Percentiles rank a stretch among this genome's conserved stretches.
Conservation (phyloP, 1,140 invertebrate species). For the Riptortus pedestris region DNA sequence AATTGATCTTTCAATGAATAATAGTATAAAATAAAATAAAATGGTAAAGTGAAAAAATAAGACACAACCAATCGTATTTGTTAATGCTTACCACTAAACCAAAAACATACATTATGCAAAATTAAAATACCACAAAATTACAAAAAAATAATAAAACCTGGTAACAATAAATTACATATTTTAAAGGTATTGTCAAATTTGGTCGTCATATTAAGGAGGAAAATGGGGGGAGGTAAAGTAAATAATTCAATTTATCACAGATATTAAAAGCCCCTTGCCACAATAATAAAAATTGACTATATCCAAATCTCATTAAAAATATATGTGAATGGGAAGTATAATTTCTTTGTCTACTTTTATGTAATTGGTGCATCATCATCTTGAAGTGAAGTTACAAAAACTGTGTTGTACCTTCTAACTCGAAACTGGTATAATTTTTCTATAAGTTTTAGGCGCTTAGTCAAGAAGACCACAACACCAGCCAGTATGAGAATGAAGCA, state of each 20-base stretch:
- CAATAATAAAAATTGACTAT: slow-evolving; percentile 10
- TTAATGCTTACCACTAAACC: too few relatives aligned
- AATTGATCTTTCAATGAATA: too few relatives aligned
- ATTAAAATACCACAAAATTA: not conserved
- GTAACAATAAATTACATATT: not conserved
- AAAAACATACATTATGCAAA: too few relatives aligned
- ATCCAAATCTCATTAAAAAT: slow-evolving; percentile 10
- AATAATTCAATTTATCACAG: slow-evolving; percentile 7
- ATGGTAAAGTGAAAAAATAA: too few relatives aligned
- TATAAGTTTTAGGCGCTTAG: not conserved
- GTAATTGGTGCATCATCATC: slow-evolving; percentile 19
- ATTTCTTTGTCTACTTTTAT: not conserved
- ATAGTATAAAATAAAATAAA: too few relatives aligned
- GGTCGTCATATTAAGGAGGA: not conserved
- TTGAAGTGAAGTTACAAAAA: slow-evolving; percentile 4
- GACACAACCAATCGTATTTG: too few relatives aligned
- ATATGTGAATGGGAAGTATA: not conserved
- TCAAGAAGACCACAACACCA: not conserved
- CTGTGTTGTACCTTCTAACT: slow-evolving; percentile 6
- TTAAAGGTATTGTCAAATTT: not conserved
- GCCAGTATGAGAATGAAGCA: not conserved
- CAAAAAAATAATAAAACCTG: not conserved
- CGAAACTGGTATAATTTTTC: slow-evolving; percentile 16
- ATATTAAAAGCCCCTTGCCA: slow-evolving; percentile 1
- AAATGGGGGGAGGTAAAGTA: not conserved